These are phyloP conservation scores for Drosophila santomea DNA, from an alignment of 1,140 invertebrate genomes.

Conservation along the genomic window DNA sequence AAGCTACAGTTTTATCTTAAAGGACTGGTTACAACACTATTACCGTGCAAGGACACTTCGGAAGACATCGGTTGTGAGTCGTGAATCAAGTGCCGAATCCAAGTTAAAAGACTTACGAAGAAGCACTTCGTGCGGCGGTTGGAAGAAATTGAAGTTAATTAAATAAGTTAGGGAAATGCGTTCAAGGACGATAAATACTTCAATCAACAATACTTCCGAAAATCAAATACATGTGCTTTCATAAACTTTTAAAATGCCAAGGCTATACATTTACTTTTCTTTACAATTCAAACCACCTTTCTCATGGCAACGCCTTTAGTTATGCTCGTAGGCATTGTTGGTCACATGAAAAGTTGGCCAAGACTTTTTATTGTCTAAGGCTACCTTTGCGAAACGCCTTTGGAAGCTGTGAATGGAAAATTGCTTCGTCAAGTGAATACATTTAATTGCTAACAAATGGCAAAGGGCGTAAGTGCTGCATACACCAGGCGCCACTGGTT, in stretches of 20 bases:
- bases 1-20: not conserved
- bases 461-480: slow-evolving; percentile 30
- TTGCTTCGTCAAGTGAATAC: slow-evolving; percentile 70
- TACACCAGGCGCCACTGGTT: slow-evolving; percentile 57
- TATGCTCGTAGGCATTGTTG: slow-evolving; percentile 29
- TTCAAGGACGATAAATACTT: not conserved
- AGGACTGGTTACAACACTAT: not conserved
- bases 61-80: not conserved
- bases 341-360: slow-evolving; percentile 52
- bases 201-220: not conserved
- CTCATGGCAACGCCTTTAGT: slow-evolving; percentile 5
- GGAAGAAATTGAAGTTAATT: not conserved
- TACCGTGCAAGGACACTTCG: not conserved
- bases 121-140: not conserved
- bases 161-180: not conserved
- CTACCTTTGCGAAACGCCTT: slow-evolving; percentile 38
- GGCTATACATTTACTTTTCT: slow-evolving; percentile 15
- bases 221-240: not conserved
- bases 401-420: slow-evolving; percentile 53
- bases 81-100: not conserved
- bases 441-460: slow-evolving; percentile 79
- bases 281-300: slow-evolving; percentile 7
- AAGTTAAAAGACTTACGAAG: not conserved
- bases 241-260: not conserved
- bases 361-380: slow-evolving; percentile 27